Base-by-base conservation (phyloP, 1,140 invertebrate genomes). In the Sminthurinus signatus region DNA sequence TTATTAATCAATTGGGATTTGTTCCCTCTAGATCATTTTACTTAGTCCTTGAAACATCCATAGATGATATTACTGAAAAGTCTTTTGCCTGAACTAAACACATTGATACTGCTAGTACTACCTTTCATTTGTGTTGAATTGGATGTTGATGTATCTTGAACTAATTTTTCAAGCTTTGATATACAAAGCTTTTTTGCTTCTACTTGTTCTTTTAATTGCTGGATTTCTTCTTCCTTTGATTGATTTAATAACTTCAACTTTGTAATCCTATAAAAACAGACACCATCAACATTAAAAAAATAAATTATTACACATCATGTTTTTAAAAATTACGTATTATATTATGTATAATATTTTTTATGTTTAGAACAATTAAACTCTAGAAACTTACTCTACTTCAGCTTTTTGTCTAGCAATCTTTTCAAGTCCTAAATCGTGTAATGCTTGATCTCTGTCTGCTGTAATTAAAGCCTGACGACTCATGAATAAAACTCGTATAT, bases 401-500 rank as follows among this genome's bases (percentile, higher is more conserved):
- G 80, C 66, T 51, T 73, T 75, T 12, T 76, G 69, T 17, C 74
- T 75, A 17, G 73, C 68, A 42, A 77, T 74, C 52, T 74, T 75
- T 68, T 82, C 80, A 19, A 70, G 73, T 31, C 82, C 80, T 14
- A 86, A 68, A 17, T 83, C 76, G 43, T 78, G 68, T 39, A 80
- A 71, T 31, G 82, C 77, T 59, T 79, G 71, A 67, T 88, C 82
- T 62, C 82, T 74, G 72, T 87, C 86, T 1, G 77, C 75, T 8
- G 84, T 88, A 75, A 89, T 87, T 23, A 86, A 71, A 19, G 81
- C 82, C 67, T 81, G 73, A 10, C 86, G 62, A 54, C 80, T 80
- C 1, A 83, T 84, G 78, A 84, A 90, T 15, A 95, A 81, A 54
- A 82, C 80, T 28, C 88, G 75, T 51, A 96, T 83, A 73, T 96